Conservation (phyloP, 2,888 invertebrate species). For the Athetis lepigone region DNA sequence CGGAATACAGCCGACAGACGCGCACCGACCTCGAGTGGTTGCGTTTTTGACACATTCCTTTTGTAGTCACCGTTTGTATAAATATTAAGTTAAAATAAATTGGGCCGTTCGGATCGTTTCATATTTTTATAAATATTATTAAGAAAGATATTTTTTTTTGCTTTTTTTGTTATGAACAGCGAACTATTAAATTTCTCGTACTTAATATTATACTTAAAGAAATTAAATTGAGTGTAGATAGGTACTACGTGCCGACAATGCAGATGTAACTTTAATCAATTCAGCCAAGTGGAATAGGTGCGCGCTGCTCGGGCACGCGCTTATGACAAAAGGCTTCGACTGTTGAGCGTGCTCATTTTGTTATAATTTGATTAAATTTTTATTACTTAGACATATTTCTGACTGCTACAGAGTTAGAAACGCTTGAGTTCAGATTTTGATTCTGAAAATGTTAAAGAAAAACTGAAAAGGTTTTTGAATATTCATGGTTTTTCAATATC, state of each 20-base stretch:
- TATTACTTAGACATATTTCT: constrained; percentile 75
- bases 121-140: constrained; percentile 56
- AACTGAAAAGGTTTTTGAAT: background rate
- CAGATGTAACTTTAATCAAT: constrained; percentile 84
- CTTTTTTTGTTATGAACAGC: constrained; percentile 52
- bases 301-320: constrained; percentile 79
- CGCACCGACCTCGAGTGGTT: constrained; percentile 73
- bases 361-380: constrained; percentile 86
- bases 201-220: constrained; percentile 51
- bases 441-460: background rate
- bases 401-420: constrained; percentile 57
- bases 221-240: constrained; percentile 64
- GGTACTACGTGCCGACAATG: constrained; percentile 67
- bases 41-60: constrained; percentile 80
- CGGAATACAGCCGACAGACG: constrained; percentile 76
- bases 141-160: constrained; percentile 55
- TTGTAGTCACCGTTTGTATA: constrained; percentile 77
- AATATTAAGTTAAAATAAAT: constrained; percentile 79
- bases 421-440: background rate
- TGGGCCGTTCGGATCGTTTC: constrained; percentile 62
- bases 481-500: too few relatives aligned
- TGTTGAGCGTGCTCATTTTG: constrained; percentile 80
- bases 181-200: constrained; percentile 39
- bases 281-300: constrained; percentile 77
- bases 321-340: constrained; percentile 75